Base-by-base conservation (phyloP, 2,888 invertebrate genomes). In the Tetrapedia diversipes region DNA sequence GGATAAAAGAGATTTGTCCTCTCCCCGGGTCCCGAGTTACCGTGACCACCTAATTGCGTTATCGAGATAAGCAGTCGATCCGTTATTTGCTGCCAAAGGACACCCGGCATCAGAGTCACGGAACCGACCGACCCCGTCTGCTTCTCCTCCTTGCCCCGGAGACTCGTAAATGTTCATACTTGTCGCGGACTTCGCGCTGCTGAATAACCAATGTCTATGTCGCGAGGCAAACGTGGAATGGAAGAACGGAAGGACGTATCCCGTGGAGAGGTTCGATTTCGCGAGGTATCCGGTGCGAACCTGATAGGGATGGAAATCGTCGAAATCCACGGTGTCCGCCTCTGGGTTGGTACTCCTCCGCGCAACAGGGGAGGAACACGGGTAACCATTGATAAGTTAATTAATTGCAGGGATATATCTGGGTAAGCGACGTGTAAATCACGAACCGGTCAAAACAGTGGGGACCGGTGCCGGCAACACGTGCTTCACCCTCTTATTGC, bases 1-100 rank as follows among this genome's bases (percentile, higher is more conserved):
- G 89, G 90, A 90, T 90, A 90, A 90, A 87, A 87, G 87, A 87
- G 87, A 90, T 90, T 90, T 90, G 89, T 90, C 88, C 89, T 86
- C 87, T n/a, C 83, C 78, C 16, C 16, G 27, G 86, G 85, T 85
- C 80, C n/a, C 81, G 81, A 75, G 74, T 67, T 74, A 68, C 83
- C 78, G 80, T 77, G 82, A 81, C 80, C 87, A 85, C 88, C 90
- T 91, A 91, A 91, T 91, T 91, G 91, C 87, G 86, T 89, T 89
- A 89, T 84, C 81, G 84, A 86, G 90, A 90, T 89, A 89, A 89
- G 85, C 71, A 84, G 60, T 81, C 86, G 88, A 89, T 89, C 87
- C 79, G 72, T 83, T 83, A 80, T 74, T 69, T 56, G 29, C 27
- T 49, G 45, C 27, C 41, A 32, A 47, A 41, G 53, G 67, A 73